Evolutionary conservation across 2,113 vertebrate genomes (phyloP).

Genomic region (Falco punctatus): DNA sequence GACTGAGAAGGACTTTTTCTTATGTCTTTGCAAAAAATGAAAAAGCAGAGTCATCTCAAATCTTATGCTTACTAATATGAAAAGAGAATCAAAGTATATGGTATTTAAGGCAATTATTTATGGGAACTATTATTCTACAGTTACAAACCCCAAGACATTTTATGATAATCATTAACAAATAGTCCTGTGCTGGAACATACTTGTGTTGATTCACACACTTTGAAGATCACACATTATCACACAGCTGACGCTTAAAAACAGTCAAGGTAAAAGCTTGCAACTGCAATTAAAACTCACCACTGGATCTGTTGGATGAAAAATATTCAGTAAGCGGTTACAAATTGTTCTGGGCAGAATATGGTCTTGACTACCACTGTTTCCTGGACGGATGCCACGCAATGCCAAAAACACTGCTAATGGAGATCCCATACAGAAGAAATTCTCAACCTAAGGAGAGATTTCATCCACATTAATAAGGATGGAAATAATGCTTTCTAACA

Average conservation of each 20-base stretch:
- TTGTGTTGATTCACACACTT: neutral
- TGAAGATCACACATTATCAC: neutral
- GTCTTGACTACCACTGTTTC: slow-evolving; percentile 89
- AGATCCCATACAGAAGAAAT: slow-evolving; percentile 99
- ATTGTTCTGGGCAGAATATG: slow-evolving; percentile 93
- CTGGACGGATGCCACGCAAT: slow-evolving; percentile 92
- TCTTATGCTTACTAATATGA: neutral
- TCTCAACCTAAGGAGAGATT: slow-evolving; percentile 88
- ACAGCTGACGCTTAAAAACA: neutral
- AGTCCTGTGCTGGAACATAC: neutral
- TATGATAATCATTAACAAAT: neutral
- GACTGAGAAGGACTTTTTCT: neutral
- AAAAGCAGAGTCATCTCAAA: neutral
- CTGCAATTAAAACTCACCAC: slow-evolving; percentile 85
- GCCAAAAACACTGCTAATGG: slow-evolving; percentile 96
- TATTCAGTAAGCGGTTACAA: slow-evolving; percentile 91
- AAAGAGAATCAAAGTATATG: neutral
- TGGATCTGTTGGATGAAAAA: slow-evolving; percentile 98
- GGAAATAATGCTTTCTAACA: neutral
- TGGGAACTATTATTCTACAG: neutral
- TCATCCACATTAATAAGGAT: neutral
- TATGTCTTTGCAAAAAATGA: neutral
- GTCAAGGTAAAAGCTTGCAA: neutral
- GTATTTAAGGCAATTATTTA: neutral
- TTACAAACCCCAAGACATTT: neutral